These are phyloP conservation scores for Pseudorhombus dupliciocellatus DNA, from an alignment of 2,113 vertebrate genomes.

Conservation along the genomic window DNA sequence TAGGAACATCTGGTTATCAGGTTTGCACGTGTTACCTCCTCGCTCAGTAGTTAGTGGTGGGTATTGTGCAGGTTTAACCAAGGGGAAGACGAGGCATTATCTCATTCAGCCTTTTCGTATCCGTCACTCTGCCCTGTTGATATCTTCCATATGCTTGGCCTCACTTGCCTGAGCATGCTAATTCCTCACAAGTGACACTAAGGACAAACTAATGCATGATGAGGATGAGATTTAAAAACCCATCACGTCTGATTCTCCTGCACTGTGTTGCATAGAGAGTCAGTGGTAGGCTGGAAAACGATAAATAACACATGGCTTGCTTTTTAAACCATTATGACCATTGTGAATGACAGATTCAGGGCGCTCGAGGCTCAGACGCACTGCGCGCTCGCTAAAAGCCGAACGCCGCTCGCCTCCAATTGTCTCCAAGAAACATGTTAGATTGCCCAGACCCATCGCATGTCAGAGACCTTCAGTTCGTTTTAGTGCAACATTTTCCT, in stretches of 20 bases:
- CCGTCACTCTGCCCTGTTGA: conserved; percentile 6
- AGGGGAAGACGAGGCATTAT: conserved; percentile 22
- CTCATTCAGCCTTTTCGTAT: conserved; percentile 40
- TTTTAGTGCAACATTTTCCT: conserved; percentile 33
- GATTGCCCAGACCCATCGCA: conserved; percentile 35
- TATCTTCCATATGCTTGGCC: conserved; percentile 12
- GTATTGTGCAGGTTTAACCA: conserved; percentile 40
- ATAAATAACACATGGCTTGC: conserved; percentile 58
- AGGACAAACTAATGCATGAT: conserved; percentile 34
- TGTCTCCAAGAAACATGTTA: conserved; percentile 54
- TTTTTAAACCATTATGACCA: conserved; percentile 50
- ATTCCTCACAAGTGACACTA: conserved; percentile 54
- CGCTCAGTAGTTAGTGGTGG: conserved; percentile 24
- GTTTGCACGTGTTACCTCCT: conserved; percentile 58
- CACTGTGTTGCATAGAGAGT: conserved; percentile 17
- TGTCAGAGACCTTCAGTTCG: conserved; percentile 37
- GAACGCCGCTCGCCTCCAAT: conserved; percentile 52
- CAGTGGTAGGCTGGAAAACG: conserved; percentile 41
- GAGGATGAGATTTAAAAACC: conserved; percentile 25
- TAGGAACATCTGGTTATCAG: conserved; percentile 54
- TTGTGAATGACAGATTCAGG: conserved; percentile 63
- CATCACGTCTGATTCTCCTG: conserved; percentile 11
- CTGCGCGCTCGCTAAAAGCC: conserved; percentile 26
- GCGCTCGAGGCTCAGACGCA: conserved; percentile 21
- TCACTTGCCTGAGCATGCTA: conserved; percentile 12